Evolutionary conservation across 2,888 invertebrate genomes (phyloP).

Genomic region (Heteromyza rotundicornis): DNA sequence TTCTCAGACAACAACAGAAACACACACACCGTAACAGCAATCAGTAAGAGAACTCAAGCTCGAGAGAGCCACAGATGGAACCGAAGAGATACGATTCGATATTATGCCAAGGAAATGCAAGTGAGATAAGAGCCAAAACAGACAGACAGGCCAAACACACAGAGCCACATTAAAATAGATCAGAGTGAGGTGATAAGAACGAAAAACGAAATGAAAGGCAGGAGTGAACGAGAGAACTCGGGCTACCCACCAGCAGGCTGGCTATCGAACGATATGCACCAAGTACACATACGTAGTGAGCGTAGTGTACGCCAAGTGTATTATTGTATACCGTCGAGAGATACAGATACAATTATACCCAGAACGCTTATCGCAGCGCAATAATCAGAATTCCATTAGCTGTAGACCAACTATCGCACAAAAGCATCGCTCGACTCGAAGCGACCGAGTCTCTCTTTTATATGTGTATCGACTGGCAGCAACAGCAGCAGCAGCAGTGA

Average conservation of each 20-base stretch:
- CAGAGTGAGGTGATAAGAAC: conserved; percentile 41
- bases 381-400: conserved; percentile 62
- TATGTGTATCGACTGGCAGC: no score
- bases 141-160: conserved; percentile 11
- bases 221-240: background rate
- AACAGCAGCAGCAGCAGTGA: conserved; percentile 17
- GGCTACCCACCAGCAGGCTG: background rate
- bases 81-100: background rate
- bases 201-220: conserved; percentile 5
- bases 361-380: conserved; percentile 58
- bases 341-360: conserved; percentile 60
- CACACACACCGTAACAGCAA: conserved; percentile 19
- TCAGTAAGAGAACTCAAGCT: conserved; percentile 16
- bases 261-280: background rate
- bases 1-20: conserved; percentile 16
- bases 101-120: background rate
- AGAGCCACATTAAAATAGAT: conserved; percentile 46
- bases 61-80: conserved; percentile 1
- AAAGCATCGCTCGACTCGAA: conserved; percentile 38
- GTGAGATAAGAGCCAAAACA: background rate
- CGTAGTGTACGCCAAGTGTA: conserved; percentile 1
- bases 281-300: background rate
- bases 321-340: conserved; percentile 32
- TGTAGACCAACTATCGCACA: conserved; percentile 51
- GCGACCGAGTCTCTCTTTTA: background rate